Evolutionary conservation across 1,140 invertebrate genomes (phyloP).

Genomic region (Drosophila carrolli): DNA sequence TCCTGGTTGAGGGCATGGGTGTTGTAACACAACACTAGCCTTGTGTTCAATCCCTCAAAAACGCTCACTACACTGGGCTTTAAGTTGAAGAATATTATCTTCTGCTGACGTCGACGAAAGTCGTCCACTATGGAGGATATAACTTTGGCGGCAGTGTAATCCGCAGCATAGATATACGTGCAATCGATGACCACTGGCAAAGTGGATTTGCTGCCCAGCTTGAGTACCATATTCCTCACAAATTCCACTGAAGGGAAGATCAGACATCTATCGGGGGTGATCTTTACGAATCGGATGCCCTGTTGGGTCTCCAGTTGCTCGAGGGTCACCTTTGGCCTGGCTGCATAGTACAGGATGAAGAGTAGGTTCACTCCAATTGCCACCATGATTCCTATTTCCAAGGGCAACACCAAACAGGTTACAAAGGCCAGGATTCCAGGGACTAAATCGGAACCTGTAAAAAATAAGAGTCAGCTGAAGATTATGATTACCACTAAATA

Average conservation of each 20-base stretch:
- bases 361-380: slow-evolving; percentile 94
- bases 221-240: slow-evolving; percentile 91
- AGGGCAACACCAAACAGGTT: slow-evolving; percentile 91
- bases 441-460: slow-evolving; percentile 92
- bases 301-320: slow-evolving; percentile 89
- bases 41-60: slow-evolving; percentile 90
- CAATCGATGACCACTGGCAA: slow-evolving; percentile 94
- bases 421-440: slow-evolving; percentile 94
- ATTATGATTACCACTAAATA: neutral
- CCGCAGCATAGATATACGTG: slow-evolving; percentile 92
- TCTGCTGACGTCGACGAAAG: slow-evolving; percentile 89
- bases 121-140: slow-evolving; percentile 89
- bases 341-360: slow-evolving; percentile 95
- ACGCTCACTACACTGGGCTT: slow-evolving; percentile 92
- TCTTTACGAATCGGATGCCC: slow-evolving; percentile 90
- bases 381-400: slow-evolving; percentile 95
- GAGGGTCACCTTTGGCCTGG: slow-evolving; percentile 93
- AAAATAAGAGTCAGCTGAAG: neutral
- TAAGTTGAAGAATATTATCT: slow-evolving; percentile 92
- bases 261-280: slow-evolving; percentile 93
- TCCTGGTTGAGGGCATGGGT: slow-evolving; percentile 89
- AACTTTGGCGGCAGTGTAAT: slow-evolving; percentile 92
- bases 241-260: slow-evolving; percentile 96
- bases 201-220: slow-evolving; percentile 88
- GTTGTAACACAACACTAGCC: slow-evolving; percentile 91